Base-by-base conservation (phyloP, 2,888 invertebrate genomes). In the Crepidodera aurea region DNA sequence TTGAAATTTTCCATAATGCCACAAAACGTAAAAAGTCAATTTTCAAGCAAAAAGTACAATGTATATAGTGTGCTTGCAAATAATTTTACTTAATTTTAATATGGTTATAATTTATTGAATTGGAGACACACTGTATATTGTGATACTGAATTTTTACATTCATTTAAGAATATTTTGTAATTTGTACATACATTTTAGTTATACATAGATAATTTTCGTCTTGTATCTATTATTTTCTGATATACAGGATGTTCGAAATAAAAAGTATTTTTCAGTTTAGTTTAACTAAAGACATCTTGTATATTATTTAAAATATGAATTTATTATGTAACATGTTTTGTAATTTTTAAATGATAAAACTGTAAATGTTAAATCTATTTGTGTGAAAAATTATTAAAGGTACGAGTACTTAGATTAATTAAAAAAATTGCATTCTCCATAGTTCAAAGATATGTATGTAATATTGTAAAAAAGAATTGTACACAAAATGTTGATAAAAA, bases 401-500 rank as follows among this genome's bases (percentile, higher is more conserved):
- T 40, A 53, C 18, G 32, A 64, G 56, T 60, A 63, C 50, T 60
- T 60, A 56, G 60, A 62, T 29, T 63, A 55, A 55, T 55, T 55
- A 27, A 56, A 25, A 42, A 62, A 58, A 62, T 60, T 62, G 18
- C 62, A 66, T 64, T 70, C 61, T 67, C 67, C 67, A 48, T 60
- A 72, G 69, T 70, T 70, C 66, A 59, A 62, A 64, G 42, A 63
- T 67, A 67, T 71, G 69, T 69, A 73, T 72, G 71, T 73, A 71
- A 71, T 58, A 71, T 62, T 73, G 73, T 73, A 71, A 71, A 71
- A 72, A 67, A n/a, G n/a, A 70, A 63, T 72, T 72, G 71, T 72
- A 71, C 71, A 72, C 71, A 72, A 67, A 62, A 67, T 71, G 73
- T 73, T 73, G 69, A 72, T 69, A 71, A 72, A 71, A 69, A 29